These are phyloP conservation scores for Lycia hirtaria DNA, from an alignment of 2,888 invertebrate genomes.

Conservation along the genomic window DNA sequence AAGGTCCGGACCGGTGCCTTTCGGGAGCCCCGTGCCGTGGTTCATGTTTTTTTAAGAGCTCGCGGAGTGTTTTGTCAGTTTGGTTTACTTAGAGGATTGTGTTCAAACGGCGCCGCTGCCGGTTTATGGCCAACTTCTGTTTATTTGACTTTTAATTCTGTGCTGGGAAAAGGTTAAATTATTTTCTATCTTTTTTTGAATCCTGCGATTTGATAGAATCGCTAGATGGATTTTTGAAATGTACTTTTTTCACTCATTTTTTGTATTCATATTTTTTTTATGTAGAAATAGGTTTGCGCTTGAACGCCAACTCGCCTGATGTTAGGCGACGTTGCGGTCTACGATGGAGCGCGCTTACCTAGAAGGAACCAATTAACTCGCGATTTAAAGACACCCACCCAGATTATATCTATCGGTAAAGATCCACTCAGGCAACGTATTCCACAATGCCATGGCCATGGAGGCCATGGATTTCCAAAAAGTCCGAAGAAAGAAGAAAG, in stretches of 20 bases:
- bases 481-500: no score
- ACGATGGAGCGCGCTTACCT: no score
- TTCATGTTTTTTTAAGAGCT: slow-evolving; percentile 51
- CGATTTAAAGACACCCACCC: no score
- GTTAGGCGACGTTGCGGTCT: no score
- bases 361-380: no score
- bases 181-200: slow-evolving; percentile 3
- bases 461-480: no score
- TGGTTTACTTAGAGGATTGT: slow-evolving; percentile 42
- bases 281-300: no score
- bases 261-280: background rate
- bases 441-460: no score
- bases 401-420: no score
- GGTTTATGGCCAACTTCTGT: slow-evolving; percentile 16
- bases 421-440: no score
- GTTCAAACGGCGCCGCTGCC: slow-evolving; percentile 28
- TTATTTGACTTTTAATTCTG: slow-evolving; percentile 31
- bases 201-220: background rate
- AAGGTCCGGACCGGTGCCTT: slow-evolving; percentile 47
- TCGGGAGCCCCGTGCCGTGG: slow-evolving; percentile 45
- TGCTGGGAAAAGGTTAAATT: slow-evolving; percentile 12
- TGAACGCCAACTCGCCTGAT: no score
- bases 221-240: background rate
- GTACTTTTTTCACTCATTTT: background rate
- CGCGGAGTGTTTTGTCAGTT: slow-evolving; percentile 42